Percentiles rank a stretch among this genome's conserved stretches.
phyloP scores from a whole-genome alignment of 1,140 invertebrate genomes.

The Elymnias hypermnestra region DNA sequence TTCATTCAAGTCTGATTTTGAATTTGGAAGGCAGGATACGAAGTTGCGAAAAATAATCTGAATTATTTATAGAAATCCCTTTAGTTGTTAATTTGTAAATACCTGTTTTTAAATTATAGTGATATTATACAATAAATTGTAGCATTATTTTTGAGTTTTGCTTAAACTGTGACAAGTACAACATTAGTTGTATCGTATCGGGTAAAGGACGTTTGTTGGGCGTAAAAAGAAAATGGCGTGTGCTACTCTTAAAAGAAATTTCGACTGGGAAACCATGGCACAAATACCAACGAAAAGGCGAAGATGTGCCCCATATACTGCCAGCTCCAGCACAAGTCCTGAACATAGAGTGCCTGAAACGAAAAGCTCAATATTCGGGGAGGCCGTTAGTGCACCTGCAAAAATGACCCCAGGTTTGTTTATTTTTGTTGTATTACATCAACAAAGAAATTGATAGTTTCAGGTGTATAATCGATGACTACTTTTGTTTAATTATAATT shows the following conservation, averaged over 20 bases:
- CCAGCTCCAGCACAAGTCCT: slow-evolving; percentile 81
- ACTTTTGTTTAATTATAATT: neutral
- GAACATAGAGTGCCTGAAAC: slow-evolving; percentile 76
- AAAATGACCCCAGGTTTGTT: slow-evolving; percentile 91
- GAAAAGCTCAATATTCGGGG: slow-evolving; percentile 84
- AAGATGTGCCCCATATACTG: slow-evolving; percentile 90
- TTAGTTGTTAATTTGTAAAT: slow-evolving; percentile 38
- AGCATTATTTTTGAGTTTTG: slow-evolving; percentile 53
- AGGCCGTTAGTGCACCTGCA: slow-evolving; percentile 78
- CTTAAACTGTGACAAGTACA: slow-evolving; percentile 41
- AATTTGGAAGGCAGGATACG: slow-evolving; percentile 46
- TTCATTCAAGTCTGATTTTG: slow-evolving; percentile 49
- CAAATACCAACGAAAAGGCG: slow-evolving; percentile 89
- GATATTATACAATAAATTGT: slow-evolving; percentile 40
- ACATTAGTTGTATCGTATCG: slow-evolving; percentile 40
- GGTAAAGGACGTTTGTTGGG: slow-evolving; percentile 60
- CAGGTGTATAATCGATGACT: neutral
- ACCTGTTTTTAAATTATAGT: slow-evolving; percentile 48
- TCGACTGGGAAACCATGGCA: slow-evolving; percentile 94
- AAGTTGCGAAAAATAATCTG: slow-evolving; percentile 52
- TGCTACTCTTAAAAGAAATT: slow-evolving; percentile 93
- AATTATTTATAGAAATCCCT: slow-evolving; percentile 60
- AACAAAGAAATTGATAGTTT: neutral
- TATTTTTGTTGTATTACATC: slow-evolving; percentile 46
- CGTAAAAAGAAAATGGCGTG: slow-evolving; percentile 91